Base-by-base conservation (phyloP, 1,140 invertebrate genomes). In the Triops longicaudatus region DNA sequence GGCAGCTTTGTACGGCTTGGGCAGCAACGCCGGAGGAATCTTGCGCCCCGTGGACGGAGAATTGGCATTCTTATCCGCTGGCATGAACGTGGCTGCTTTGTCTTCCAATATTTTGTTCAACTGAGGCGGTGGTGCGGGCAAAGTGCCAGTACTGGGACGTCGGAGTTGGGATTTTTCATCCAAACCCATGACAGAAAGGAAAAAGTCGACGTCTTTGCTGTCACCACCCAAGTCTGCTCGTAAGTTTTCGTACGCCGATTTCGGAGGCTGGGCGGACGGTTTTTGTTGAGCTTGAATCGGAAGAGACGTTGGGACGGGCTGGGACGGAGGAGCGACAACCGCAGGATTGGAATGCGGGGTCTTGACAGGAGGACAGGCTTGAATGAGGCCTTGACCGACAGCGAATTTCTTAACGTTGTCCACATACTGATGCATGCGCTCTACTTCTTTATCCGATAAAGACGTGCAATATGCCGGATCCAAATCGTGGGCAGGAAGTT, bases 401-500 rank as follows among this genome's bases (percentile, higher is more conserved):
- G 81, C 87, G 80, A 86, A 85, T 44, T 84, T 84, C 78, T 86
- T 88, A 74, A 88, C 83, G 79, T 87, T 87, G 26, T 87, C 83
- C 11, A 88, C 81, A 81, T 87, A 88, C 27, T 84, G 82, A 76
- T 86, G 81, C 80, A 87, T 86, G 41, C 83, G 83, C 14, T 27
- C 26, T 14, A 79, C 79, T 83, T 91, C 90, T 50, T 87, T 84
- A 75, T 89, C 86, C 1, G 87, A 88, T 11, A 91, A 84, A 78
- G 88, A 85, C 80, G 91, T 88, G 79, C 87, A 88, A 5, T 86
- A 86, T 77, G 85, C 83, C 41, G 87, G 80, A 83, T 91, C 89
- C 73, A 93, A 88, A 83, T 94, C 93, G 82, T 93, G 92, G 5
- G 91, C 86, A 7, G 92, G 92, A 43, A 95, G 86, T 84, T 94